Base-by-base conservation (phyloP, 2,113 vertebrate species). In the Romanogobio albipinnatus region DNA sequence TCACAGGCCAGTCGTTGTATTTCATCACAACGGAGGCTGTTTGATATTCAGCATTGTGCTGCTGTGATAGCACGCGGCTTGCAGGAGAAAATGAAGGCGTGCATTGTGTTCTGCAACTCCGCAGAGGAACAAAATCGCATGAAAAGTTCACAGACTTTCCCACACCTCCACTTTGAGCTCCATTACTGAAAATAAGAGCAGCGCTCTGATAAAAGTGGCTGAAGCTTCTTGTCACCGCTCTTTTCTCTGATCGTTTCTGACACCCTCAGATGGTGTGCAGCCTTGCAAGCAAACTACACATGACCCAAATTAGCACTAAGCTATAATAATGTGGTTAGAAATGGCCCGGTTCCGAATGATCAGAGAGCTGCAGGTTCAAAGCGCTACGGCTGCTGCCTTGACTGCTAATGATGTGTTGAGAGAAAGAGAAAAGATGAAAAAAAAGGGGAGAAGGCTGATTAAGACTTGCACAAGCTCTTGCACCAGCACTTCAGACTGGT, bases 1-100 rank as follows among this genome's bases (percentile, higher is more conserved):
- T 89, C 86, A 86, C 43, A 29, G 81, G 73, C 82, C 82, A 77
- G 68, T 87, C 88, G 88, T 91, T 92, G 89, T 87, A 89, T 90
- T 90, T 86, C 84, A 88, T 89, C 86, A 24, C 83, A 84, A 7
- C 62, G 24, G 85, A 82, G 86, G 81, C 93, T 95, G 91, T 92
- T 95, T 95, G 91, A 93, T 93, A 95, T 95, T 91, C 93, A 93
- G 92, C 93, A 93, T 94, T 93, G 93, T 94, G 92, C 87, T 86
- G 24, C 85, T 87, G 89, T 84, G 87, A 93, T 94, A 93, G 92
- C 92, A 89, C 90, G 64, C 53, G 87, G 90, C 91, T 91, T 93
- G 92, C 91, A 90, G 47, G 88, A 85, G 81, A 85, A 86, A 89
- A 84, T 92, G 87, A 94, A 94, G 92, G 93, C 90, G 33, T 87